Conservation (phyloP, 2,888 invertebrate genomes). For the Aricia artaxerxes region DNA sequence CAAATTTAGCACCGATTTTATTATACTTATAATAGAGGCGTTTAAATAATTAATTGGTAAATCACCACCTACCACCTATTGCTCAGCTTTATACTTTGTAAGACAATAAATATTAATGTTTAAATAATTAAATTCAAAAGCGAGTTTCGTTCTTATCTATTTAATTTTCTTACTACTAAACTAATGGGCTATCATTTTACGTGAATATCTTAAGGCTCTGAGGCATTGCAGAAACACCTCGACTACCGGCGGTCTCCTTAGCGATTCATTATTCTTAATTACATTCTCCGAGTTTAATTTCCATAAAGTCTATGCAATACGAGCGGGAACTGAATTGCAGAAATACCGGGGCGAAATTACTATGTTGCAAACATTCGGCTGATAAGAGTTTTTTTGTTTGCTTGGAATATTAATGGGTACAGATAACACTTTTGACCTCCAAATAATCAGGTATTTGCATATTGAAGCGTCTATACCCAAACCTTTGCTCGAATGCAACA, state of each 20-base stretch:
- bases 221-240: constrained; percentile 18
- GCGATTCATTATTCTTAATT: constrained; percentile 58
- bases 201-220: constrained; percentile 25
- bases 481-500: not conserved
- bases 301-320: constrained; percentile 62
- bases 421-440: not conserved
- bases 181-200: constrained; percentile 23
- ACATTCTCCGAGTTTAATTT: constrained; percentile 55
- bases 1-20: not conserved
- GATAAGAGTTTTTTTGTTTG: not conserved
- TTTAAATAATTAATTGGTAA: not conserved
- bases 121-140: not conserved
- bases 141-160: constrained; percentile 23
- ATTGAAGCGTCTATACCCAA: not conserved
- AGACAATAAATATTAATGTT: constrained; percentile 14
- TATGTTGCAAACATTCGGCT: constrained; percentile 1
- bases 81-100: constrained; percentile 5
- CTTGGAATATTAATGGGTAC: not conserved
- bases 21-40: not conserved
- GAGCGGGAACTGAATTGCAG: constrained; percentile 53
- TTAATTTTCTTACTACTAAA: constrained; percentile 20
- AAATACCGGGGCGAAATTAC: not conserved
- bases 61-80: not conserved
- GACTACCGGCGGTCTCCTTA: constrained; percentile 36
- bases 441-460: constrained; percentile 17